phyloP scores from a whole-genome alignment of 1,140 invertebrate species.

The Metopolophium dirhodum region DNA sequence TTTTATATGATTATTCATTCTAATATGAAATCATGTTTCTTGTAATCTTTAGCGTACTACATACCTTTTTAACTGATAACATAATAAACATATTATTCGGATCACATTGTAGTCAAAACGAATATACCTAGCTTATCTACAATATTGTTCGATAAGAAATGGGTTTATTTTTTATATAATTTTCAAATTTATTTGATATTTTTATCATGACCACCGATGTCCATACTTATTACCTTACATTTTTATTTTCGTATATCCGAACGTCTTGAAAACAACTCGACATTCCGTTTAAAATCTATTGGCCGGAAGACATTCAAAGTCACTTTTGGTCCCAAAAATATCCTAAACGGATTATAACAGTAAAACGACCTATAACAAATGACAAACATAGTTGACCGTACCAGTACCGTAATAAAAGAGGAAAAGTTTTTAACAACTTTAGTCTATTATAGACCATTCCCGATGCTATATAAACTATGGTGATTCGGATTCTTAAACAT shows the following conservation, averaged over 20 bases:
- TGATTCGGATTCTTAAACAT: not conserved
- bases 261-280: not conserved
- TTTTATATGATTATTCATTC: not conserved
- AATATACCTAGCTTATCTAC: not conserved
- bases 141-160: not conserved
- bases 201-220: not conserved
- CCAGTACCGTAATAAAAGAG: conserved; percentile 23
- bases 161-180: not conserved
- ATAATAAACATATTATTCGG: not conserved
- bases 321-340: conserved; percentile 30
- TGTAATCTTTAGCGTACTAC: not conserved
- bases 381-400: conserved; percentile 25
- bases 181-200: not conserved
- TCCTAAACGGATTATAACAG: conserved; percentile 42
- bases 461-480: conserved; percentile 11
- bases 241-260: not conserved
- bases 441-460: conserved; percentile 1
- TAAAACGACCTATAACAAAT: conserved; percentile 34
- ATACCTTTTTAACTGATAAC: not conserved
- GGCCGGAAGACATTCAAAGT: conserved; percentile 38
- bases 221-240: not conserved
- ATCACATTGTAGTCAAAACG: not conserved
- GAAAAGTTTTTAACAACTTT: conserved; percentile 33
- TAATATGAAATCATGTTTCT: not conserved
- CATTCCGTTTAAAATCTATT: conserved; percentile 25